Percentiles rank a stretch among this genome's conserved stretches.
Conservation (phyloP, 2,113 vertebrate species). For the Sarotherodon lohbergeri region DNA sequence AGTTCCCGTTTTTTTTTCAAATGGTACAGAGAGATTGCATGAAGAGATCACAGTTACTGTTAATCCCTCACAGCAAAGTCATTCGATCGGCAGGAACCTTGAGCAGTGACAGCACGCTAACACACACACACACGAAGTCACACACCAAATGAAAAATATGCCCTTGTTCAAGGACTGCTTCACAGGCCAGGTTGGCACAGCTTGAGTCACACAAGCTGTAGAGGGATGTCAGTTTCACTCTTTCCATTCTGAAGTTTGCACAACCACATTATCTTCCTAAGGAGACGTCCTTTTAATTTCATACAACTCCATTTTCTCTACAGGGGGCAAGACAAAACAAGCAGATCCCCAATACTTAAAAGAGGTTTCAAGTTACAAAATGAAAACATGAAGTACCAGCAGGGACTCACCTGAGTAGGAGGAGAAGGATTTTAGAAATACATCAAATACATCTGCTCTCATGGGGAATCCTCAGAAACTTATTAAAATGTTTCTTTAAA, state of each 20-base stretch:
- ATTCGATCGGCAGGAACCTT: conserved; percentile 41
- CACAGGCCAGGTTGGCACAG: conserved; percentile 18
- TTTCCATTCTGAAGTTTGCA: not conserved
- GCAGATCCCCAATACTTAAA: not conserved
- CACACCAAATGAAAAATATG: conserved; percentile 35
- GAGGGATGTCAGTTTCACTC: conserved; percentile 17
- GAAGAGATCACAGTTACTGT: conserved; percentile 17
- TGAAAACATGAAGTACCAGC: not conserved
- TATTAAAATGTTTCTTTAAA: not conserved
- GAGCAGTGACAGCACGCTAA: not conserved
- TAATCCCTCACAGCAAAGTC: conserved; percentile 52
- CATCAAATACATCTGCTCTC: not conserved
- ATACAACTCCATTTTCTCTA: conserved; percentile 17
- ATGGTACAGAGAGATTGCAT: conserved; percentile 20
- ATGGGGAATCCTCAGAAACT: not conserved
- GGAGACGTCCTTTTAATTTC: conserved; percentile 27
- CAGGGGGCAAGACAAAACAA: not conserved
- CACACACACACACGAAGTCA: not conserved
- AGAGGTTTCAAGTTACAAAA: not conserved
- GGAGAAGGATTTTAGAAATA: not conserved
- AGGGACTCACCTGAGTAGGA: not conserved
- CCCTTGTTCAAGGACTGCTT: conserved; percentile 56
- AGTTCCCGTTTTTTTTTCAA: not conserved
- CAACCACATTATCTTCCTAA: not conserved
- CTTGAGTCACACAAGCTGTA: not conserved